phyloP scores from a whole-genome alignment of 2,797 vertebrate species.

The Gymnocypris eckloni region DNA sequence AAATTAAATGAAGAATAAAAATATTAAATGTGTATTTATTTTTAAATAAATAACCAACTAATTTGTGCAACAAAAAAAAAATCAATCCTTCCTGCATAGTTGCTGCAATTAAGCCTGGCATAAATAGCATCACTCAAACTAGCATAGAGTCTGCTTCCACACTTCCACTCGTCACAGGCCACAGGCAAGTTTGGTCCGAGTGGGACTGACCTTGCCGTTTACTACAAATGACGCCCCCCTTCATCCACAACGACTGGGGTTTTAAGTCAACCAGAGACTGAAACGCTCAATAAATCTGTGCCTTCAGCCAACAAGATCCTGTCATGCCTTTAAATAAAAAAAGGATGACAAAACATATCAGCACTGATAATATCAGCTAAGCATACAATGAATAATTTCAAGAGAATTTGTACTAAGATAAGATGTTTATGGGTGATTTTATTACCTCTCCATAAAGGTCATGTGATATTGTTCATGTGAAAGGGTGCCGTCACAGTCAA shows the following conservation, averaged over 20 bases:
- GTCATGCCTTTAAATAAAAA: conserved; percentile 18
- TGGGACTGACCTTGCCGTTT: conserved; percentile 76
- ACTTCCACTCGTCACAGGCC: conserved; percentile 52
- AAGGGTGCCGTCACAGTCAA: not conserved
- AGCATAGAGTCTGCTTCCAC: not conserved
- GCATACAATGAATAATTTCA: conserved; percentile 30
- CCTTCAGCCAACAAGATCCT: conserved; percentile 10
- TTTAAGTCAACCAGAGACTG: conserved; percentile 62
- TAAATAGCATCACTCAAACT: not conserved
- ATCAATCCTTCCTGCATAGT: not conserved
- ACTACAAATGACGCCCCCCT: conserved; percentile 42
- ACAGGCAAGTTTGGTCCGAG: conserved; percentile 66
- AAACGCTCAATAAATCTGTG: conserved; percentile 58
- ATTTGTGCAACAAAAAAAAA: not conserved
- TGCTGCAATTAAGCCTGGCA: not conserved
- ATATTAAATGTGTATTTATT: too few species aligned
- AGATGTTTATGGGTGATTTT: conserved; percentile 18
- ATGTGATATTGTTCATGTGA: conserved; percentile 9
- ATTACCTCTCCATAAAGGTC: conserved; percentile 20
- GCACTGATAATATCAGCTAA: conserved; percentile 14
- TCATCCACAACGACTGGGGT: conserved; percentile 38
- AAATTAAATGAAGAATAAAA: too few species aligned
- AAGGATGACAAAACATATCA: conserved; percentile 20
- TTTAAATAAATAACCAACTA: not conserved
- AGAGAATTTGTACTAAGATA: conserved; percentile 5